These are phyloP conservation scores for Panthera tigris DNA, from an alignment of 2,113 vertebrate genomes.

Conservation along the genomic window DNA sequence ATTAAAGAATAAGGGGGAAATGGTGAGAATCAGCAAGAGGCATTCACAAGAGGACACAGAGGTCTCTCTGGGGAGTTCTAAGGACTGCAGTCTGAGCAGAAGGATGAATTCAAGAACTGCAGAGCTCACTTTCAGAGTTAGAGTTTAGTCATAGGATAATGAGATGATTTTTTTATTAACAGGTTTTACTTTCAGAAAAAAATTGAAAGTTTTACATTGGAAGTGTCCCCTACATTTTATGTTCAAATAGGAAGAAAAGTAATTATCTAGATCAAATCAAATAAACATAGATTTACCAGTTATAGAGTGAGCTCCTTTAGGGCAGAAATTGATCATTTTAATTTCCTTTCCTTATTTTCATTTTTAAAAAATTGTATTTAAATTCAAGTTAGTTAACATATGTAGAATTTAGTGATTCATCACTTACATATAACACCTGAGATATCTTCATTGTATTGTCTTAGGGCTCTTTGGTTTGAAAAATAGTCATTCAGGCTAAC, in stretches of 20 bases:
- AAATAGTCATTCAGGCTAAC: background rate
- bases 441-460: background rate
- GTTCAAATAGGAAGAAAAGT: background rate
- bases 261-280: conserved; percentile 10
- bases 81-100: background rate
- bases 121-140: background rate
- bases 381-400: too few relatives aligned
- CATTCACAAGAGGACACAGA: background rate
- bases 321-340: background rate
- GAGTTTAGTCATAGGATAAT: background rate
- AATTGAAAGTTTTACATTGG: background rate
- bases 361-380: too few relatives aligned
- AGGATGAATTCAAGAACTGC: background rate
- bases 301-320: background rate
- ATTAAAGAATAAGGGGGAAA: background rate
- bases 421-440: background rate
- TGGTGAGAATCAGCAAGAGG: background rate
- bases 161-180: conserved; percentile 1
- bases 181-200: background rate
- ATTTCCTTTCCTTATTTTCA: background rate
- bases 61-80: background rate
- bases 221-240: background rate
- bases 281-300: background rate
- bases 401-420: too few relatives aligned
- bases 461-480: background rate